Evolutionary conservation across 1,140 invertebrate species (phyloP), one percentile per base, ranked within the genome.

Genomic region (Hyposmocoma kahamanoa): DNA sequence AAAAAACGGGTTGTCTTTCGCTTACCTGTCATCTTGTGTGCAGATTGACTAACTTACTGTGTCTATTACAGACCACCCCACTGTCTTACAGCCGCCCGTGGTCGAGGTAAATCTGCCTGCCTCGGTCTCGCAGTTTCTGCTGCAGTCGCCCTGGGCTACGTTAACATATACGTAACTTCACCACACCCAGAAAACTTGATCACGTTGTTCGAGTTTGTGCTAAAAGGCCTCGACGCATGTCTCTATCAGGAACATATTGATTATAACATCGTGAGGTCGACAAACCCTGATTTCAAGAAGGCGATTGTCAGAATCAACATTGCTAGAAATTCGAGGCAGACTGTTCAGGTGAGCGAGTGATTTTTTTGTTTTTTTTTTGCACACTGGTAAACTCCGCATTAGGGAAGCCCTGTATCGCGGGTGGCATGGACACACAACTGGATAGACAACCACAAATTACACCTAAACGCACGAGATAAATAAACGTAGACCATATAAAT

Each of bases 181-280:
- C 98, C 98, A 1, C 96, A 95, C 77, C 98, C 98, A 1, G 98
- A 99, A 80, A 99, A 99, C 89, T 91, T 99, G 70, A 97, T 96
- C 53, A 99, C 98, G 0, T 87, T 99, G 1, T 99, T 99, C 87
- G 96, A 99, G 74, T 99, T 99, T 86, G 89, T 99, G 13, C 92
- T 99, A 26, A 99, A 99, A 90, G 94, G 98, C 0, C 95, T 99
- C 71, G 96, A 99, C 87, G 95, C 93, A 0, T 86, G 99, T 36
- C 92, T 96, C 51, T 99, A 99, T 87, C 94, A 98, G 85, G 97
- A 99, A 87, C 97, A 99, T 75, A 90, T 96, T 8, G 97, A 99
- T 84, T 99, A 98, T 86, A 95, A 95, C 53, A 90, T 99, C 19
- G 91, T 98, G n/a, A 93, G 97, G 68, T 98, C 97, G 0, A 96